phyloP scores from a whole-genome alignment of 2,797 vertebrate genomes.

The Parauchenoglanis ngamensis region DNA sequence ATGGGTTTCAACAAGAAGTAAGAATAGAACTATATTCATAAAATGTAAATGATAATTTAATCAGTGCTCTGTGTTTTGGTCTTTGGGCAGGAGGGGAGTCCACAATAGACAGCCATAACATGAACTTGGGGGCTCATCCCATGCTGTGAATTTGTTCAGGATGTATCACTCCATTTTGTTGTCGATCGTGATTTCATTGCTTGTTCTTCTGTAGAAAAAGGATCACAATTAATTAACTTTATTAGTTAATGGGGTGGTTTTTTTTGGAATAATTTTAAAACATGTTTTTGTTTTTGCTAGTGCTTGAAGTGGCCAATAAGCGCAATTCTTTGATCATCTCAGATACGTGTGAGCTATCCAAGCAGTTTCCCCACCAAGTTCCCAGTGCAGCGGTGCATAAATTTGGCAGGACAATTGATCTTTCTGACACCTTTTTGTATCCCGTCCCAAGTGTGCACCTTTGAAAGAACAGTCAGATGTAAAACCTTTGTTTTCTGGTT shows the following conservation, averaged over 20 bases:
- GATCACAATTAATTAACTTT: too few relatives aligned
- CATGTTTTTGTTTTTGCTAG: background rate
- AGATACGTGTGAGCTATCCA: background rate
- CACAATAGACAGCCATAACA: background rate
- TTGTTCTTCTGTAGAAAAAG: background rate
- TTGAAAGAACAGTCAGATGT: background rate
- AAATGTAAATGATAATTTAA: background rate
- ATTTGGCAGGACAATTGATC: background rate
- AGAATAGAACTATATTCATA: conserved; percentile 2
- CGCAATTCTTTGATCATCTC: background rate
- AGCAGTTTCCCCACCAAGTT: background rate
- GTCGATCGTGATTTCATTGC: background rate
- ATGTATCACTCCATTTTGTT: background rate
- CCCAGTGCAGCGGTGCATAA: background rate
- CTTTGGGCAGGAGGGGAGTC: background rate
- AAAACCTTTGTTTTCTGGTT: background rate
- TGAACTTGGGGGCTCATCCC: background rate
- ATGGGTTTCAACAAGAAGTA: background rate
- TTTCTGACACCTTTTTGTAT: background rate
- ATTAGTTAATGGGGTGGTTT: too few relatives aligned
- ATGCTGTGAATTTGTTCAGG: background rate
- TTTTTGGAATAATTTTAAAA: background rate
- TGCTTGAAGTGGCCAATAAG: background rate
- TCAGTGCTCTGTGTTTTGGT: background rate
- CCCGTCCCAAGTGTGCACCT: background rate